A percentile compares a stretch with the other conserved stretches of the same genome.
Evolutionary conservation across 2,888 invertebrate genomes (phyloP).

Genomic region (Stomorhina lunata): DNA sequence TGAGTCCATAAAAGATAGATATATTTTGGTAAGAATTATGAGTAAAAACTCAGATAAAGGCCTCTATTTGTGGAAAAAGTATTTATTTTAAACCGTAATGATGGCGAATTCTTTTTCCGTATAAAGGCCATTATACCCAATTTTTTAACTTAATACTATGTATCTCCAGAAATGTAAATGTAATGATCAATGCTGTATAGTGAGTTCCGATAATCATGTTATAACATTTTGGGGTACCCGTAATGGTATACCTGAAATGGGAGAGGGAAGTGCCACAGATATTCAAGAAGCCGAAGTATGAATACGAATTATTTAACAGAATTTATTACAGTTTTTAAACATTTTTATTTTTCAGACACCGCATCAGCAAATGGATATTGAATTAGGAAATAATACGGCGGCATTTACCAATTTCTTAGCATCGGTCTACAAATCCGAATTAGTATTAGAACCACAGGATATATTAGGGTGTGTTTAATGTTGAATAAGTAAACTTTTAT

Average conservation of each 20-base stretch:
- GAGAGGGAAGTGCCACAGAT: constrained; percentile 63
- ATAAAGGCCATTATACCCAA: too few relatives aligned
- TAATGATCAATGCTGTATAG: constrained; percentile 85
- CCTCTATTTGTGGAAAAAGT: too few relatives aligned
- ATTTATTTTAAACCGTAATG: too few relatives aligned
- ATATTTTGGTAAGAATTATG: constrained; percentile 72
- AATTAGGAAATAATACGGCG: constrained; percentile 78
- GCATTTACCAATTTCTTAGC: constrained; percentile 79
- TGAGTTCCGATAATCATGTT: constrained; percentile 84
- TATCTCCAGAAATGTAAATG: constrained; percentile 82
- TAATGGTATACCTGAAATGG: constrained; percentile 77
- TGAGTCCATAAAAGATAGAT: constrained; percentile 75
- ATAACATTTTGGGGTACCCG: constrained; percentile 86
- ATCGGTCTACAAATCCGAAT: constrained; percentile 79
- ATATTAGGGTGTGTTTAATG: constrained; percentile 81
- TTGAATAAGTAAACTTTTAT: constrained; percentile 42
- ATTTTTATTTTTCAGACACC: constrained; percentile 27
- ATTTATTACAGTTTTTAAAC: neutral
- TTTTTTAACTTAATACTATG: constrained; percentile 3
- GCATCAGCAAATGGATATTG: constrained; percentile 69
- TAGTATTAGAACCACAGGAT: constrained; percentile 81
- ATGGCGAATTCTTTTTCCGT: too few relatives aligned
- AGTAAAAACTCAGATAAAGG: neutral
- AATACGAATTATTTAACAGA: neutral
- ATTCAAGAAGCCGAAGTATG: constrained; percentile 41